A percentile compares a stretch with the other conserved stretches of the same genome.
Conservation (phyloP, 2,113 vertebrate species). For the Carassius gibelio region DNA sequence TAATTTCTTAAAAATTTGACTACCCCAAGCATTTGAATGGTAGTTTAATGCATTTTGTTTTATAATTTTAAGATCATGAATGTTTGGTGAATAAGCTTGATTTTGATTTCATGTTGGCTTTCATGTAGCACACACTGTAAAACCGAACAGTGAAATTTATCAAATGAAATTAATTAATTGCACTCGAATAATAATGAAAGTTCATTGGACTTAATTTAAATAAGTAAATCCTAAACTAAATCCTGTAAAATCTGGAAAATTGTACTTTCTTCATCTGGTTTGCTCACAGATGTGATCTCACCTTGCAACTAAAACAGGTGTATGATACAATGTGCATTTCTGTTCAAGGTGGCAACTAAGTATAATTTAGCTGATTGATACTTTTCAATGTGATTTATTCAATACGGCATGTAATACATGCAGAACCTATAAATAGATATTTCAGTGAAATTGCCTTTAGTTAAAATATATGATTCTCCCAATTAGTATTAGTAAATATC, state of each 20-base stretch:
- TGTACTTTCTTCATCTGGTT: too few relatives aligned
- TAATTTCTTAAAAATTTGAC: background rate
- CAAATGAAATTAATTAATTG: too few relatives aligned
- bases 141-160: too few relatives aligned
- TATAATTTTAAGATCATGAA: background rate
- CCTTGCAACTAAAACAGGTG: background rate
- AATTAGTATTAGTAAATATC: slow-evolving; percentile 53
- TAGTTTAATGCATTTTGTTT: too few relatives aligned
- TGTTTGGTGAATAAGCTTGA: background rate
- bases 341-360: slow-evolving; percentile 3
- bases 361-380: slow-evolving; percentile 42
- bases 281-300: too few relatives aligned
- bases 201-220: too few relatives aligned
- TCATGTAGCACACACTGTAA: too few relatives aligned
- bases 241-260: too few relatives aligned
- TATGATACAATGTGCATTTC: background rate
- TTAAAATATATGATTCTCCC: slow-evolving; percentile 42
- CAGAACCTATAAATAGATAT: slow-evolving; percentile 38
- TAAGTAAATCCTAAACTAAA: too few relatives aligned
- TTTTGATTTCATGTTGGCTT: too few relatives aligned
- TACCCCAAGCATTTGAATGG: background rate
- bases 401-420: slow-evolving; percentile 23
- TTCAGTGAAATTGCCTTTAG: slow-evolving; percentile 32
- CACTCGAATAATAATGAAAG: too few relatives aligned
- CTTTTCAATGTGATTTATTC: slow-evolving; percentile 15